Base-by-base conservation (phyloP, 2,888 invertebrate species). In the Cremastobaeus sp. region DNA sequence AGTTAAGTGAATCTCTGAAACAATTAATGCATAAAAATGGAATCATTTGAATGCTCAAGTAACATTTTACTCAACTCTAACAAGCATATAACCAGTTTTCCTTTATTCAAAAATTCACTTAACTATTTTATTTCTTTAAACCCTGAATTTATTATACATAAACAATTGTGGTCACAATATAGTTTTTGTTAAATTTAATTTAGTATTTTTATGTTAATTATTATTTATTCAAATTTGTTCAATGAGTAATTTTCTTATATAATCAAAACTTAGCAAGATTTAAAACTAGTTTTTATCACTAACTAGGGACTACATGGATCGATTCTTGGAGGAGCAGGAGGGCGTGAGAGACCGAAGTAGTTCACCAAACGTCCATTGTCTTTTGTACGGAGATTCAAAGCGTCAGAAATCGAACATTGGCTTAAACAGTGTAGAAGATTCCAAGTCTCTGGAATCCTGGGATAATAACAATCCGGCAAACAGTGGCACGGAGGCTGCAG, bases 281-380 rank as follows among this genome's bases (percentile, higher is more conserved):
- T 3, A 5, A 25, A 25, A 25, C 3, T 25, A 25, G 8, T n/a
- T 45, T 45, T 28, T 28, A 12, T 50, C 35, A 12, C 21, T 17
- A 15, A 17, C 14, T 87, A 91, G 91, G 66, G 96, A 97, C 88
- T 96, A 96, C 85, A 96, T 96, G 96, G 96, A 97, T 84, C 91
- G 96, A 80, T 96, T 96, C 88, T 89, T 96, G 81, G 95, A 95
- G 85, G 96, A 96, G 84, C 95, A 95, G 86, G 94, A 94, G 81
- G 88, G 89, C 20, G 89, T 89, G 9, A 89, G 91, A n/a, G 91
- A 92, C 59, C 90, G 92, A 17, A 93, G 93, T 60, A 92, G 94
- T 18, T 94, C 94, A 9, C 94, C 94, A 0, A 93, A 92, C 80
- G 90, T 92, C 39, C 91, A 91, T 76, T 88, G 84, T 74, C 75